phyloP scores from a whole-genome alignment of 35 echinoderm and acorn worm species.

The Acanthaster planci region DNA sequence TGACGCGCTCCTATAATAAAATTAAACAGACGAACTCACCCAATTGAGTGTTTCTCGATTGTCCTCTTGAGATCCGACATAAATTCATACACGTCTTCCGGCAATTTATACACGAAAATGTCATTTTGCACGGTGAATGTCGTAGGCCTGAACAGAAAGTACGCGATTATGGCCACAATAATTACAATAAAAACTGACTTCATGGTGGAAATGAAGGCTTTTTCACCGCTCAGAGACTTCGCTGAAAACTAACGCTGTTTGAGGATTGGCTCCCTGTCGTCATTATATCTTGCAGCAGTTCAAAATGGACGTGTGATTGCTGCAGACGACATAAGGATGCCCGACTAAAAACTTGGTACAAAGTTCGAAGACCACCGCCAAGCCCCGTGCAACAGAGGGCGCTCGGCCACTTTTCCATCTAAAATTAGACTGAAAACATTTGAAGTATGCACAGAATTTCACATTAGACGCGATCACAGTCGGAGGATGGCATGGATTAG shows the following conservation, averaged over 20 bases:
- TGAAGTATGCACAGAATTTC: background rate
- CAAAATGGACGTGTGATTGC: background rate
- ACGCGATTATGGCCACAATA: background rate
- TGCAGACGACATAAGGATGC: background rate
- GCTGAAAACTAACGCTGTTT: background rate
- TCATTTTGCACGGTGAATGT: constrained; percentile 14
- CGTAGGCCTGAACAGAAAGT: constrained; percentile 8
- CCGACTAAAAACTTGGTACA: background rate
- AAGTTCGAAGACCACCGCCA: constrained; percentile 23
- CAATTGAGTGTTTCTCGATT: constrained; percentile 1
- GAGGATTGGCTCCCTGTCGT: background rate
- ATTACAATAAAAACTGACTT: constrained; percentile 6
- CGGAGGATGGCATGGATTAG: too few relatives aligned
- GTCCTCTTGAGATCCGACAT: constrained; percentile 13
- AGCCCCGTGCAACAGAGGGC: background rate
- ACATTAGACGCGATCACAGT: too few relatives aligned
- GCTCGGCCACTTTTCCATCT: background rate
- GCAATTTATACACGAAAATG: constrained; percentile 11
- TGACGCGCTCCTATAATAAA: too few relatives aligned
- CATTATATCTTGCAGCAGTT: background rate
- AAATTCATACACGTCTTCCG: constrained; percentile 6
- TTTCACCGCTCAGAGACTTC: background rate
- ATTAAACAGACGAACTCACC: background rate
- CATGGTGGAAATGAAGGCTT: background rate
- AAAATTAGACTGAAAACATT: background rate